Evolutionary conservation across 2,797 vertebrate species (phyloP).

Genomic region (Cyclura pinguis): DNA sequence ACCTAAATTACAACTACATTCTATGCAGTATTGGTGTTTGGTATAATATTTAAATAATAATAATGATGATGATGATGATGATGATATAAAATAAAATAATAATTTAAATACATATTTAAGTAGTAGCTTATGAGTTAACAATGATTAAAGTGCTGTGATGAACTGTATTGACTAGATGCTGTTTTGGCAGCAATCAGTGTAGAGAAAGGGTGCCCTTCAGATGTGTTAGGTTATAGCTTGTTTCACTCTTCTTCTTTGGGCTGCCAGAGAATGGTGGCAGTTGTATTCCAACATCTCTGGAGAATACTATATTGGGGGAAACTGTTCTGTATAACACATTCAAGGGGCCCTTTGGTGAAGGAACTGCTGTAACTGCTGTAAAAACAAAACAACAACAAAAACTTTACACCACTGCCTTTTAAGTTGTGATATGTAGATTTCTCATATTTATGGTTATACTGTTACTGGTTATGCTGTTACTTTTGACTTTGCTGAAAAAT

Average conservation of each 20-base stretch:
- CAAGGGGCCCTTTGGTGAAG: not conserved
- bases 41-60: not conserved
- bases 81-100: no score
- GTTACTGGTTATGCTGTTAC: not conserved
- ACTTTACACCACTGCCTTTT: not conserved
- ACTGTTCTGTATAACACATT: not conserved
- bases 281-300: not conserved
- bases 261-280: not conserved
- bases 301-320: not conserved
- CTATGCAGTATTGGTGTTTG: not conserved
- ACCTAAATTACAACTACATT: not conserved
- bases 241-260: not conserved
- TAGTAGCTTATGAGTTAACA: not conserved
- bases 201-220: fast-evolving
- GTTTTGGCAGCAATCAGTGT: not conserved
- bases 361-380: not conserved
- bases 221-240: not conserved
- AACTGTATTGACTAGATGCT: not conserved
- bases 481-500: not conserved
- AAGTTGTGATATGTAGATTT: not conserved
- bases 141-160: not conserved
- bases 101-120: not conserved
- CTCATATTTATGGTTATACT: not conserved
- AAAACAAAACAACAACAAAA: not conserved
- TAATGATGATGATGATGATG: not conserved